These are phyloP conservation scores for Pterostichus madidus DNA, from an alignment of 2,888 invertebrate genomes.

Conservation along the genomic window DNA sequence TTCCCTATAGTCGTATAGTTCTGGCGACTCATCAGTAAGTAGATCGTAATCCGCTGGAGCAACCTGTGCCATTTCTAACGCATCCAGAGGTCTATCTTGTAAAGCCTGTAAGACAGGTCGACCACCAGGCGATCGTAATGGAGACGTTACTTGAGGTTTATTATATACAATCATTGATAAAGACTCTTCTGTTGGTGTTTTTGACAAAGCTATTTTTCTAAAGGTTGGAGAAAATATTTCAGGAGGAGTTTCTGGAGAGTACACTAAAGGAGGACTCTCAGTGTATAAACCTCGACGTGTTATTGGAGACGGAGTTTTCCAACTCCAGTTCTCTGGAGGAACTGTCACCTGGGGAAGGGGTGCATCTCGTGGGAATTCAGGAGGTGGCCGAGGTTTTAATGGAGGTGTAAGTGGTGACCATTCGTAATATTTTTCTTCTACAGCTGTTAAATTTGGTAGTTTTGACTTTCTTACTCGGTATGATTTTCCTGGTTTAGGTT, in stretches of 20 bases:
- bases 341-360: neutral
- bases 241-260: neutral
- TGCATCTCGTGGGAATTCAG: neutral
- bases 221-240: neutral
- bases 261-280: neutral
- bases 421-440: conserved; percentile 9
- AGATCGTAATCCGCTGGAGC: neutral
- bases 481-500: conserved; percentile 4
- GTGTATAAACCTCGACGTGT: neutral
- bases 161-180: neutral
- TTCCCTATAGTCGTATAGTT: neutral
- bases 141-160: neutral
- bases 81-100: neutral
- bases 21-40: conserved; percentile 7
- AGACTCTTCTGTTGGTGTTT: neutral
- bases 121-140: conserved; percentile 5
- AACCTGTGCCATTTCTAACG: neutral
- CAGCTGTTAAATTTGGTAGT: neutral
- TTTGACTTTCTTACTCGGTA: neutral
- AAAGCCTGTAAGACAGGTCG: neutral
- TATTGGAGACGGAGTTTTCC: conserved; percentile 37
- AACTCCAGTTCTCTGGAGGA: conserved; percentile 29
- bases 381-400: neutral
- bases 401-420: neutral
- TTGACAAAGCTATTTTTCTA: neutral